Evolutionary conservation across 2,888 invertebrate genomes (phyloP).

Genomic region (Eupithecia exiguata): DNA sequence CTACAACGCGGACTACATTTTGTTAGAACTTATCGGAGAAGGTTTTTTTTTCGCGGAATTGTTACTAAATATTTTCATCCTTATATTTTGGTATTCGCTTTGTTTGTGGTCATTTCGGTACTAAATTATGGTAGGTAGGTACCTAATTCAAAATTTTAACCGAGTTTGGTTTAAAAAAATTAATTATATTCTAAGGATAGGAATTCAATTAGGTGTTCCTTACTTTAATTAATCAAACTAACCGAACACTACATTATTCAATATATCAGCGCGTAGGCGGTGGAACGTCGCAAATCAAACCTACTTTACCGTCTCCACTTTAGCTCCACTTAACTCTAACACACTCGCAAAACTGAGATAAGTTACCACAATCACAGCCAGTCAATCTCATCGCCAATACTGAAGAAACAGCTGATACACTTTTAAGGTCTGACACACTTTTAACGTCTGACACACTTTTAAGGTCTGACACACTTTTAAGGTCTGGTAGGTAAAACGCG

Average conservation of each 20-base stretch:
- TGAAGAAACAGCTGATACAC: conserved; percentile 15
- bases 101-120: too few species aligned
- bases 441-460: conserved; percentile 14
- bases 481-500: neutral
- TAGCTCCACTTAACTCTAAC: conserved; percentile 40
- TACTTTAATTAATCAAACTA: conserved; percentile 54
- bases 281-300: conserved; percentile 66
- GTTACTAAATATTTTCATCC: too few species aligned
- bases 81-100: too few species aligned
- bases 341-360: conserved; percentile 60
- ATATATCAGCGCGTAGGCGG: conserved; percentile 53
- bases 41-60: too few species aligned
- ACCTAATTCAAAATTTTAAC: too few species aligned
- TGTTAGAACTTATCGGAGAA: too few species aligned
- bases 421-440: too few species aligned
- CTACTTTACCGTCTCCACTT: conserved; percentile 51
- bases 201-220: neutral
- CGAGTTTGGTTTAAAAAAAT: too few species aligned
- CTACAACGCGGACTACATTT: too few species aligned
- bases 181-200: neutral
- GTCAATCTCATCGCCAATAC: conserved; percentile 64
- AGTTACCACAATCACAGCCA: conserved; percentile 68
- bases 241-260: conserved; percentile 45
- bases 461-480: conserved; percentile 10
- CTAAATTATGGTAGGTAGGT: too few species aligned